These are phyloP conservation scores for Scomber scombrus DNA, from an alignment of 2,113 vertebrate species.

Conservation along the genomic window DNA sequence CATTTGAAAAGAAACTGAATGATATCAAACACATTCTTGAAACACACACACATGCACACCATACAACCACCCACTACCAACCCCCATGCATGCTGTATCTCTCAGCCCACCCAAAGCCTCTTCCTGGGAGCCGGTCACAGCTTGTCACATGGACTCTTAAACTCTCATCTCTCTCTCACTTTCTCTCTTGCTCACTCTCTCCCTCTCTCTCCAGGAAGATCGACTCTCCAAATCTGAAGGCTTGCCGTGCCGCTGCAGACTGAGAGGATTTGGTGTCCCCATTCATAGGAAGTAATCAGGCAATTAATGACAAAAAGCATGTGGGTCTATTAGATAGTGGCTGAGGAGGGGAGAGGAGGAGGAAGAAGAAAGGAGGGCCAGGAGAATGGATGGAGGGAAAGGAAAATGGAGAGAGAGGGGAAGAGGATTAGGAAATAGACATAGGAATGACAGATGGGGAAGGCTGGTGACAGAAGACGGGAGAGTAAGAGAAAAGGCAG, in stretches of 20 bases:
- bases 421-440: slow-evolving; percentile 67
- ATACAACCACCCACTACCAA: slow-evolving; percentile 1
- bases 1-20: slow-evolving; percentile 27
- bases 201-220: slow-evolving; percentile 59
- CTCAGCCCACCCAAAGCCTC: slow-evolving; percentile 71
- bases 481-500: slow-evolving; percentile 60
- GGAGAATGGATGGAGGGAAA: slow-evolving; percentile 45
- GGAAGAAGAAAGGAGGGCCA: slow-evolving; percentile 29
- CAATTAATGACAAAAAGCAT: slow-evolving; percentile 86
- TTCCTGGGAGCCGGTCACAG: slow-evolving; percentile 69
- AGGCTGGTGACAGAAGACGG: slow-evolving; percentile 61
- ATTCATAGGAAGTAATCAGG: slow-evolving; percentile 84
- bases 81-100: slow-evolving; percentile 23
- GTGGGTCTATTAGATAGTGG: slow-evolving; percentile 81
- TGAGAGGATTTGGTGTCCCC: slow-evolving; percentile 84
- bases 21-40: slow-evolving; percentile 26
- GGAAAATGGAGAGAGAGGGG: slow-evolving; percentile 8
- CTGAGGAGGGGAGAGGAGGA: slow-evolving; percentile 33
- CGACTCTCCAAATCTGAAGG: slow-evolving; percentile 78
- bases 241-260: slow-evolving; percentile 64
- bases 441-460: slow-evolving; percentile 62
- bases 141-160: slow-evolving; percentile 72
- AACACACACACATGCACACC: neutral
- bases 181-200: slow-evolving; percentile 10
- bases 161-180: slow-evolving; percentile 47